phyloP scores from a whole-genome alignment of 2,888 invertebrate species.

The Thecophora atra region DNA sequence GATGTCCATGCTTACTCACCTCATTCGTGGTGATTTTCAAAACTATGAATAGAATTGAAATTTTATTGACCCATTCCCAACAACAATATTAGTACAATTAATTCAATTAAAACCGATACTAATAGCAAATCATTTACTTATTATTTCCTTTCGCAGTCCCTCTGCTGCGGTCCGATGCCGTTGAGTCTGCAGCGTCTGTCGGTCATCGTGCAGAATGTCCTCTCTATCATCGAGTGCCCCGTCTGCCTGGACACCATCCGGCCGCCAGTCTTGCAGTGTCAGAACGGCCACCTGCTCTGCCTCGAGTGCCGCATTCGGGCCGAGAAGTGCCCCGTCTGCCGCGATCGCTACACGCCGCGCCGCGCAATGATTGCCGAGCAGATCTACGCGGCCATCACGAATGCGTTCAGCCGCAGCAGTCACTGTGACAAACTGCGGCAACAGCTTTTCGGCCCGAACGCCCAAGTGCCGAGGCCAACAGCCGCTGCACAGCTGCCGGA shows the following conservation, averaged over 20 bases:
- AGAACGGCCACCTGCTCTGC: conserved; percentile 74
- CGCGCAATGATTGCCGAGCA: conserved; percentile 70
- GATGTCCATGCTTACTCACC: neutral
- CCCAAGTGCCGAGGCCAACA: conserved; percentile 25
- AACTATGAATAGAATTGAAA: neutral
- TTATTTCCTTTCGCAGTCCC: conserved; percentile 34
- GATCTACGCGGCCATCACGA: conserved; percentile 68
- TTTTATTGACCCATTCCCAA: neutral
- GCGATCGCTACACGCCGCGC: conserved; percentile 68
- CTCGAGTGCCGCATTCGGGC: conserved; percentile 71
- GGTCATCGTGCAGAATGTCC: conserved; percentile 68
- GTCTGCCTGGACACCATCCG: conserved; percentile 72
- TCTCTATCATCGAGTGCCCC: conserved; percentile 72
- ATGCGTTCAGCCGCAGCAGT: conserved; percentile 67
- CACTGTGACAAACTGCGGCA: conserved; percentile 67
- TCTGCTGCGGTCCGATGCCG: conserved; percentile 71
- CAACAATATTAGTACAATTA: neutral
- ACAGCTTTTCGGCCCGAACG: conserved; percentile 65
- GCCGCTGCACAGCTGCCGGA: neutral
- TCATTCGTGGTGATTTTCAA: neutral
- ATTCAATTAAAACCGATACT: no score
- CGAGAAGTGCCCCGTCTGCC: conserved; percentile 72
- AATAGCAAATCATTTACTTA: no score
- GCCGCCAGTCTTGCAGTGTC: conserved; percentile 73
- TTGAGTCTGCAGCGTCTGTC: conserved; percentile 68